Evolutionary conservation across 2,888 invertebrate genomes (phyloP).

Genomic region (Eupithecia centaureata): DNA sequence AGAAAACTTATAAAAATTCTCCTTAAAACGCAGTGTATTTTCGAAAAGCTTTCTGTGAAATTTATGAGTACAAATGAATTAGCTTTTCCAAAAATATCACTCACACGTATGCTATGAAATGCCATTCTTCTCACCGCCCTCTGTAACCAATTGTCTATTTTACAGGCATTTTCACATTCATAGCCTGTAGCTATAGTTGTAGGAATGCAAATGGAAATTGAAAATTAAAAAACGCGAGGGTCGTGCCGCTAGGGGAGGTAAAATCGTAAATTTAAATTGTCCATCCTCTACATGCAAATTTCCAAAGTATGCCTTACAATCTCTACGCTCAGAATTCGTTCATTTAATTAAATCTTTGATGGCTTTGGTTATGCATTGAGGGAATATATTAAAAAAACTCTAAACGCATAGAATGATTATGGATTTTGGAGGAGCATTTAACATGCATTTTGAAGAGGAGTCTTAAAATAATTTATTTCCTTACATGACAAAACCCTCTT

Average conservation of each 20-base stretch:
- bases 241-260: constrained; percentile 69
- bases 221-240: constrained; percentile 82
- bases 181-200: constrained; percentile 50
- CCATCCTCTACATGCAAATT: constrained; percentile 81
- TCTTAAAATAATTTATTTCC: not conserved
- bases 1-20: not conserved
- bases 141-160: constrained; percentile 4
- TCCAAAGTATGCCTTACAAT: constrained; percentile 72
- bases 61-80: not conserved
- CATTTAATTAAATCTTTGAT: constrained; percentile 43
- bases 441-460: not conserved
- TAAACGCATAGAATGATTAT: not conserved
- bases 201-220: constrained; percentile 82
- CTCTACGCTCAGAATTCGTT: constrained; percentile 49
- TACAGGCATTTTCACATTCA: constrained; percentile 14
- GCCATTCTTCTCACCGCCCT: not conserved
- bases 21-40: not conserved
- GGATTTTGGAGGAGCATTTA: not conserved
- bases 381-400: not conserved
- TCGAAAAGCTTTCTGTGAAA: not conserved
- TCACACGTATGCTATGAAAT: not conserved
- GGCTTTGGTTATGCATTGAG: constrained; percentile 33
- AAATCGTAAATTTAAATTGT: constrained; percentile 83
- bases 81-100: not conserved
- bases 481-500: not conserved